phyloP scores from a whole-genome alignment of 2,113 vertebrate genomes.

The Gopherus evgoodei region DNA sequence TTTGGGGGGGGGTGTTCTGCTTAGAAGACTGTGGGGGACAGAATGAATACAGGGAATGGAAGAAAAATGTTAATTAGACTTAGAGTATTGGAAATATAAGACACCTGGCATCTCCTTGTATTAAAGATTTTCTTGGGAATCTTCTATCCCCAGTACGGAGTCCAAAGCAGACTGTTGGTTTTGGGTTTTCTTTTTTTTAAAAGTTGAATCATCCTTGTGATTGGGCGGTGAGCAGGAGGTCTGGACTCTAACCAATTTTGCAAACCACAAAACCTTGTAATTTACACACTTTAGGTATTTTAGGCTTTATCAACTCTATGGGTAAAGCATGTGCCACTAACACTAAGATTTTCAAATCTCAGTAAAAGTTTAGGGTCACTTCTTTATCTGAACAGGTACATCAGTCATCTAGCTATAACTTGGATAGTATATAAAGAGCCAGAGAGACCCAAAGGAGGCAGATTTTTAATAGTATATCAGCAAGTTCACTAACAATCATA shows the following conservation, averaged over 20 bases:
- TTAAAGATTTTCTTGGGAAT: background rate
- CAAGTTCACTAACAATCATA: background rate
- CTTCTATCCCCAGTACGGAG: background rate
- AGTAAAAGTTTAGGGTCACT: conserved; percentile 26
- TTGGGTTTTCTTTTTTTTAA: background rate
- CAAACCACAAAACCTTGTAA: background rate
- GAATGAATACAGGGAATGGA: rapidly evolving
- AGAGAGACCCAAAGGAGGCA: conserved; percentile 29
- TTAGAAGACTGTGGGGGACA: background rate
- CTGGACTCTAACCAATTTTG: rapidly evolving
- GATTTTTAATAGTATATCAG: conserved; percentile 20
- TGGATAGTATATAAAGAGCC: background rate
- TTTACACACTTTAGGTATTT: background rate
- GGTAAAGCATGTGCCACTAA: background rate
- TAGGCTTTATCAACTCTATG: rapidly evolving
- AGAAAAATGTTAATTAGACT: background rate
- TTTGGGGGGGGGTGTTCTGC: background rate
- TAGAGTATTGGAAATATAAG: rapidly evolving
- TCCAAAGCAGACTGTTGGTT: no score
- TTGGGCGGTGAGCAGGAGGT: background rate
- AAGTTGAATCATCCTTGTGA: background rate
- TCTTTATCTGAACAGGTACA: background rate
- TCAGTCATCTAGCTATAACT: conserved; percentile 31
- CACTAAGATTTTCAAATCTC: background rate
- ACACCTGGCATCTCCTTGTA: rapidly evolving